phyloP scores from a whole-genome alignment of 2,888 invertebrate genomes.

The Polydrusus tereticollis region DNA sequence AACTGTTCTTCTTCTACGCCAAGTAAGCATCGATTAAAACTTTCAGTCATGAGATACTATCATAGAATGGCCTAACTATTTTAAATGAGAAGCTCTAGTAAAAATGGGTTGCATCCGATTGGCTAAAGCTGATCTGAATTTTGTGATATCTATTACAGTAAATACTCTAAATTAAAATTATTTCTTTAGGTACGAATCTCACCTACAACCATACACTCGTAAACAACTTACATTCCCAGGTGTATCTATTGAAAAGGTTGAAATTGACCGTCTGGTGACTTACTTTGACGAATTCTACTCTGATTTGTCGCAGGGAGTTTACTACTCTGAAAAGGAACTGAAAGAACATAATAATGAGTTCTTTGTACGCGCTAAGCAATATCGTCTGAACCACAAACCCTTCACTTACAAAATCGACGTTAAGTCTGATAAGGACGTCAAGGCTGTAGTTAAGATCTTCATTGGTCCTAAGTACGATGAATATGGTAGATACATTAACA shows the following conservation, averaged over 20 bases:
- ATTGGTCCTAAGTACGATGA: conserved; percentile 79
- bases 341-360: conserved; percentile 50
- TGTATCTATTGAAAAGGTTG: conserved; percentile 73
- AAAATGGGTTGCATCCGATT: too few relatives aligned
- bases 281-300: conserved; percentile 77
- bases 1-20: conserved; percentile 64
- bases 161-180: not conserved
- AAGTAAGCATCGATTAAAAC: conserved; percentile 11
- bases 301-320: conserved; percentile 72
- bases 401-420: conserved; percentile 75
- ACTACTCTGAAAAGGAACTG: conserved; percentile 67
- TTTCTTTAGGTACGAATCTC: conserved; percentile 34
- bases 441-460: conserved; percentile 75
- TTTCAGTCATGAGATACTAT: too few relatives aligned
- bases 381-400: conserved; percentile 78
- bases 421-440: conserved; percentile 71
- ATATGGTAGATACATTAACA: conserved; percentile 68
- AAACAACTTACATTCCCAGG: conserved; percentile 72
- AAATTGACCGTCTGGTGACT: conserved; percentile 76
- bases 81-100: too few relatives aligned
- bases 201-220: conserved; percentile 70
- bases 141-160: too few relatives aligned
- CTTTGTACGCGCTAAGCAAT: conserved; percentile 69
- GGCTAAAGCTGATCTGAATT: too few relatives aligned
- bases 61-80: too few relatives aligned